A percentile compares a stretch with the other conserved stretches of the same genome.
phyloP scores from a whole-genome alignment of 2,113 vertebrate species.

The Onychostruthus taczanowskii region DNA sequence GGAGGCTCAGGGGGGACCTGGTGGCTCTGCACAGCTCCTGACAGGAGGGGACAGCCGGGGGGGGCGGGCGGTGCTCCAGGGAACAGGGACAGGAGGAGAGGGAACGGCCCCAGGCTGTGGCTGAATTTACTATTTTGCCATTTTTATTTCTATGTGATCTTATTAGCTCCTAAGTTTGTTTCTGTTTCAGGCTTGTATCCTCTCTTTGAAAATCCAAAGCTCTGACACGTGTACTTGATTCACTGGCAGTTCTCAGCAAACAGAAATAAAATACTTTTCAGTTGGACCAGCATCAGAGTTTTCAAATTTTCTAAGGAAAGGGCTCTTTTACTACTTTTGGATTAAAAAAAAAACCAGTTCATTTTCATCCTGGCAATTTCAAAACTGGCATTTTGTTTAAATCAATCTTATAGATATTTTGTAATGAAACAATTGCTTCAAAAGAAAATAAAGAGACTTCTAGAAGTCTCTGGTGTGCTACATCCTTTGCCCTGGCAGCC shows the following conservation, averaged over 20 bases:
- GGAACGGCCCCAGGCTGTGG: accelerated
- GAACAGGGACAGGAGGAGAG: neutral
- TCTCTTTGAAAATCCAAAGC: neutral
- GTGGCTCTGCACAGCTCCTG: neutral
- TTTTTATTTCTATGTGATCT: neutral
- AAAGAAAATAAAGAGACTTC: neutral
- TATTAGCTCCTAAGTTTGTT: neutral
- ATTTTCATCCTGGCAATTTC: neutral
- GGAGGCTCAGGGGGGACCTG: neutral
- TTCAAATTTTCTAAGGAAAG: neutral
- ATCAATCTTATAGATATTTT: neutral
- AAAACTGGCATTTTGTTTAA: neutral
- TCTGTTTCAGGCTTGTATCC: neutral
- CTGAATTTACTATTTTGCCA: neutral
- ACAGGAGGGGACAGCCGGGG: neutral
- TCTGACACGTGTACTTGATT: neutral
- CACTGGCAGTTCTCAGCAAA: neutral
- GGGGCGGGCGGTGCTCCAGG: accelerated
- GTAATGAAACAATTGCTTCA: neutral
- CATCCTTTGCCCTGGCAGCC: neutral
- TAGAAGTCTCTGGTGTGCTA: neutral
- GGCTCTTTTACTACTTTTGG: neutral
- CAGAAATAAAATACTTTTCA: neutral
- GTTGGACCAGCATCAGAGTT: neutral
- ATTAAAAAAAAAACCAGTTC: neutral